Percentiles rank a stretch among this genome's conserved stretches.
Conservation (phyloP, 2,888 invertebrate species). For the Zele albiditarsus region DNA sequence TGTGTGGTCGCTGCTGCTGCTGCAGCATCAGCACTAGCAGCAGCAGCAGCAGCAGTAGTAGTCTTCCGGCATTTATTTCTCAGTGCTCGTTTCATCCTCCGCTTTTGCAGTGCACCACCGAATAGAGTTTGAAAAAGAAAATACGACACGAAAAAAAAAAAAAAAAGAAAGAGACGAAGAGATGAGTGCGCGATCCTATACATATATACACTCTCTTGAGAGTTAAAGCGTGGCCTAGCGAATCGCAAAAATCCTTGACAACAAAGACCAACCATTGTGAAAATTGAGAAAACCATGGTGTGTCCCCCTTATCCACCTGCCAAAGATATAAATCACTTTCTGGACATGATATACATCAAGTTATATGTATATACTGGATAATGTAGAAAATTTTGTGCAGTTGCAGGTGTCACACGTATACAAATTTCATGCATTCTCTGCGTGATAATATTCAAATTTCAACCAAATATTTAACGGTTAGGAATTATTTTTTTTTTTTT, state of each 20-base stretch:
- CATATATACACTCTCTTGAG: conserved; percentile 11
- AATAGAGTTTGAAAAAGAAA: conserved; percentile 16
- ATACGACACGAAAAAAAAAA: conserved; percentile 32
- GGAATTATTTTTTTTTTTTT: no score
- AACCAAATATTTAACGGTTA: no score
- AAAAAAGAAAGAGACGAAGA: conserved; percentile 26
- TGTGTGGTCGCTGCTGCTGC: no score
- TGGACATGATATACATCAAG: neutral
- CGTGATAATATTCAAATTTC: no score
- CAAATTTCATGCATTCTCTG: neutral
- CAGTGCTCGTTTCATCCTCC: no score
- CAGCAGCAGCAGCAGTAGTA: no score
- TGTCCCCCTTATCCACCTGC: conserved; percentile 60
- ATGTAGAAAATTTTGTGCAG: neutral
- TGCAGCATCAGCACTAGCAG: no score
- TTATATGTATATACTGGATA: neutral
- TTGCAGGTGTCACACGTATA: no score
- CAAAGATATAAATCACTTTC: conserved; percentile 61
- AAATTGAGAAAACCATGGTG: conserved; percentile 54
- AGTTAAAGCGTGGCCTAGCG: conserved; percentile 55
- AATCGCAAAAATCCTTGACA: conserved; percentile 58
- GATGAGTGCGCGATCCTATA: conserved; percentile 13
- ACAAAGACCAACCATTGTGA: conserved; percentile 52
- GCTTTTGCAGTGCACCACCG: no score
- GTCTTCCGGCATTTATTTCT: no score